Conservation (phyloP, 1,140 invertebrate genomes). For the Micrasema minimum region DNA sequence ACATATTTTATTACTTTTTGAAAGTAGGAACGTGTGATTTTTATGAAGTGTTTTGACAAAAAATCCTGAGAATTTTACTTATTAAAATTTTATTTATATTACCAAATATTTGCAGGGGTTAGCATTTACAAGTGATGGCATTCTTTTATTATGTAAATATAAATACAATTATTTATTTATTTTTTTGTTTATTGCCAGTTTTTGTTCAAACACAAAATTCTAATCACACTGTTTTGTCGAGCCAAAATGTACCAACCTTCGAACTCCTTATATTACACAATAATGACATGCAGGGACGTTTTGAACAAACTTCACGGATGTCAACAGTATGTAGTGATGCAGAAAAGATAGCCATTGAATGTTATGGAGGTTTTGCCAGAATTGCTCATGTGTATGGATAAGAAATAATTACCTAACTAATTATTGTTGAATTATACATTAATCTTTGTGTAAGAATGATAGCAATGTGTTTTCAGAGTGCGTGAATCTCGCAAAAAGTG, state of each 20-base stretch:
- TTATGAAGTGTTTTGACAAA: no score
- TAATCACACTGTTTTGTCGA: no score
- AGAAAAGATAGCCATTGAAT: constrained; percentile 68
- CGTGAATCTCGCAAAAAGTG: constrained; percentile 61
- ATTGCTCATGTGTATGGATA: constrained; percentile 71
- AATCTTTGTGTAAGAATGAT: no score
- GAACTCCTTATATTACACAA: constrained; percentile 82
- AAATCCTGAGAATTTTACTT: no score
- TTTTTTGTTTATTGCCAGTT: no score
- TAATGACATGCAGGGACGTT: constrained; percentile 89
- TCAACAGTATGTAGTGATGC: constrained; percentile 72
- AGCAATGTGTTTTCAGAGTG: no score
- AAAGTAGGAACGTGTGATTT: no score
- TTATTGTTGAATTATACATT: no score
- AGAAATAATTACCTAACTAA: constrained; percentile 16
- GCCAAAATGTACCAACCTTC: constrained; percentile 52
- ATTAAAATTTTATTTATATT: no score
- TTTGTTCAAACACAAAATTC: no score
- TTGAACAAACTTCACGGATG: constrained; percentile 78
- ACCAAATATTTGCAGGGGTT: no score
- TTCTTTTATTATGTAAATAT: neutral
- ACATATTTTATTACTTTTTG: no score
- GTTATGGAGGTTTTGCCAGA: constrained; percentile 85
- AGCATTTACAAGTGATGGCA: neutral
- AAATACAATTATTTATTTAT: neutral